These are phyloP conservation scores for Nomada ferruginata DNA, from an alignment of 2,888 invertebrate species.

Conservation along the genomic window DNA sequence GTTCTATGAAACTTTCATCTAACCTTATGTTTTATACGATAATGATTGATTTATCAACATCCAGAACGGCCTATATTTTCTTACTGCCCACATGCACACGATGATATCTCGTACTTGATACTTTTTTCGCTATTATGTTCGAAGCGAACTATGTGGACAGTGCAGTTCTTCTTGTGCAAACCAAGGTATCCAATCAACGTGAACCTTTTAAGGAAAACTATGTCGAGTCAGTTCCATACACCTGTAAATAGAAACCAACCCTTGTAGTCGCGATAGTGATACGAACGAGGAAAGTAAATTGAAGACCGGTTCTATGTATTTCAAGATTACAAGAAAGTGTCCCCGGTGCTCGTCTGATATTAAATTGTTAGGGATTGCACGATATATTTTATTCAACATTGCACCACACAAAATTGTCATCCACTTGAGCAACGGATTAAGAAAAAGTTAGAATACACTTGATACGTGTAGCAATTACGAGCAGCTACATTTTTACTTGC, in stretches of 20 bases:
- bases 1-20: too few species aligned
- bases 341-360: background rate
- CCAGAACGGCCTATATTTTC: too few species aligned
- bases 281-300: conserved; percentile 56
- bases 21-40: too few species aligned
- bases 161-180: conserved; percentile 36
- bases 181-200: conserved; percentile 55
- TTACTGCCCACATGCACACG: too few species aligned
- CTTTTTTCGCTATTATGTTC: conserved; percentile 20
- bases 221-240: conserved; percentile 46
- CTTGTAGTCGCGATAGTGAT: conserved; percentile 36
- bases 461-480: too few species aligned
- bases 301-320: conserved; percentile 20
- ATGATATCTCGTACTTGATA: background rate
- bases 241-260: conserved; percentile 59
- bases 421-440: too few species aligned
- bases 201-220: conserved; percentile 67
- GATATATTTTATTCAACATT: too few species aligned
- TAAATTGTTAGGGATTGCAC: background rate
- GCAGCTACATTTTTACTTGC: too few species aligned
- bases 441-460: too few species aligned
- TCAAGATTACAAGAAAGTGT: conserved; percentile 36
- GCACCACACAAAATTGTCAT: too few species aligned
- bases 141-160: conserved; percentile 7
- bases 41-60: too few species aligned